These are phyloP conservation scores for Porphyrio hochstetteri DNA, from an alignment of 2,113 vertebrate genomes.

Conservation along the genomic window DNA sequence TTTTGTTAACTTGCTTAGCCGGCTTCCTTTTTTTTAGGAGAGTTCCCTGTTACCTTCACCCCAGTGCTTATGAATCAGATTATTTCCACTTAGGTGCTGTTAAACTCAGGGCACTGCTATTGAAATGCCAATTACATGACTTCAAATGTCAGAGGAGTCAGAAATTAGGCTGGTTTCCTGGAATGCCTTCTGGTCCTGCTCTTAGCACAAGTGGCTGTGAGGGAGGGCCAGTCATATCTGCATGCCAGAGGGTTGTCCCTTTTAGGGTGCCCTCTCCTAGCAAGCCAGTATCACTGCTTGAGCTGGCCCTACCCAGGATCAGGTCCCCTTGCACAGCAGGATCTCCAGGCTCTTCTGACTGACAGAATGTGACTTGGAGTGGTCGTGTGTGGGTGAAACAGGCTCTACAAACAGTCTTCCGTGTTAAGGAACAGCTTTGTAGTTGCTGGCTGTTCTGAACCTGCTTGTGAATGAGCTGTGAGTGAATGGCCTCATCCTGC, in stretches of 20 bases:
- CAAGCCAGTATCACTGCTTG: fast-evolving
- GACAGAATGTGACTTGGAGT: not conserved
- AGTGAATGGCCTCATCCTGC: not conserved
- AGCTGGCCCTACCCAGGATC: not conserved
- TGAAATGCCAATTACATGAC: not conserved
- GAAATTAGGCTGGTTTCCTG: not conserved
- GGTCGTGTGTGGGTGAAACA: not conserved
- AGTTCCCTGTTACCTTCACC: not conserved
- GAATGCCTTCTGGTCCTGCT: not conserved
- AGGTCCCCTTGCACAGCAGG: not conserved
- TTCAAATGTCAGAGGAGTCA: not conserved
- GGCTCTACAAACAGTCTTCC: not conserved
- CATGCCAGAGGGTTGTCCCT: not conserved
- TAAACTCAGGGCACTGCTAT: not conserved
- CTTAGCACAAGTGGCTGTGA: not conserved
- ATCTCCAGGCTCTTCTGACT: not conserved
- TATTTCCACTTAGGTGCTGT: not conserved
- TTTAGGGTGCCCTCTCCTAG: not conserved
- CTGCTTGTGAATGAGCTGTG: not conserved
- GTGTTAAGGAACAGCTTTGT: not conserved
- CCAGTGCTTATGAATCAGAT: not conserved
- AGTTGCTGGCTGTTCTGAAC: not conserved
- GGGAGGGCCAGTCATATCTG: not conserved
- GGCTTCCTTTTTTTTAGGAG: not conserved
- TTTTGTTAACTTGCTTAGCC: not conserved